A percentile compares a stretch with the other conserved stretches of the same genome.
Conservation (phyloP, 2,888 invertebrate species). For the Agriopis leucophaearia region DNA sequence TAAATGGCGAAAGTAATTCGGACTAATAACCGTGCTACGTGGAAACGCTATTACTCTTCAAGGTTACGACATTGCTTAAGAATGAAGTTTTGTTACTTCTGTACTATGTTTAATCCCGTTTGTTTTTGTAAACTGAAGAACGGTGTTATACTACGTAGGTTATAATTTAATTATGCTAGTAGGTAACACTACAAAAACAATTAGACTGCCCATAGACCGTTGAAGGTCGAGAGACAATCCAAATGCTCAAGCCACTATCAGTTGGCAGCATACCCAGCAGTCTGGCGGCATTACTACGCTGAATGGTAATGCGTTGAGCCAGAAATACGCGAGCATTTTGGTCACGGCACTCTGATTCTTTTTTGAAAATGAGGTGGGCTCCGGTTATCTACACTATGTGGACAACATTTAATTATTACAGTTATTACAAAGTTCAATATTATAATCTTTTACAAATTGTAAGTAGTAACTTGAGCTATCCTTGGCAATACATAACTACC, state of each 20-base stretch:
- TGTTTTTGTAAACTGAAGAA: slow-evolving; percentile 1
- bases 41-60: slow-evolving; percentile 31
- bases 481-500: not conserved
- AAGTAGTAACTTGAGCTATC: too few relatives aligned
- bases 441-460: too few relatives aligned
- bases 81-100: slow-evolving; percentile 10
- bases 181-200: not conserved
- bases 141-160: not conserved
- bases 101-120: slow-evolving; percentile 7
- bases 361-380: too few relatives aligned
- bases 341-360: too few relatives aligned
- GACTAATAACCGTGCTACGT: slow-evolving; percentile 28
- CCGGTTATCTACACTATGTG: not conserved
- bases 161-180: not conserved
- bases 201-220: too few relatives aligned
- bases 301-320: too few relatives aligned
- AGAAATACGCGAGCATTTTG: too few relatives aligned
- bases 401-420: not conserved
- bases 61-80: slow-evolving; percentile 33
- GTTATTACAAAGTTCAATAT: too few relatives aligned
- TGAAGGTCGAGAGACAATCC: too few relatives aligned
- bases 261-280: too few relatives aligned
- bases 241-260: too few relatives aligned
- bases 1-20: slow-evolving; percentile 35
- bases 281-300: too few relatives aligned